A percentile compares a stretch with the other conserved stretches of the same genome.
Evolutionary conservation across 2,797 vertebrate genomes (phyloP).

Genomic region (Limosa lapponica): DNA sequence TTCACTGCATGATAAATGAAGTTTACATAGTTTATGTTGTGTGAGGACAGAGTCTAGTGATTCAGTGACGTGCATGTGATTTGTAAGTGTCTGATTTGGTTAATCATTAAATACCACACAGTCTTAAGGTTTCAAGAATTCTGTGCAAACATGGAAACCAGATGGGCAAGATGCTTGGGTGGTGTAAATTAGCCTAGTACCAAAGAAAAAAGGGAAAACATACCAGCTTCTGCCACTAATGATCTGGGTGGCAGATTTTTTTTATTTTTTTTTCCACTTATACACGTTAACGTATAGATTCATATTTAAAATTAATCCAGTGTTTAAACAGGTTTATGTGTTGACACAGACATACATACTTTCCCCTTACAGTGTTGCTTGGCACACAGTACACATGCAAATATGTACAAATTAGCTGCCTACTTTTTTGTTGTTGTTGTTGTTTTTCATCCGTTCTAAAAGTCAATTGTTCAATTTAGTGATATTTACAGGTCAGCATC

Average conservation of each 20-base stretch:
- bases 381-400: background rate
- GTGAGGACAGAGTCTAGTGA: background rate
- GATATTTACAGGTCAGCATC: background rate
- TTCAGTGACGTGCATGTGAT: background rate
- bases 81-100: constrained; percentile 17
- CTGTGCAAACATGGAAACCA: background rate
- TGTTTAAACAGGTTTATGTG: background rate
- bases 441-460: background rate
- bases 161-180: background rate
- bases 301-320: background rate
- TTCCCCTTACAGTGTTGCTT: background rate
- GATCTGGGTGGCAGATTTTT: background rate
- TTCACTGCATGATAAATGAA: constrained; percentile 47
- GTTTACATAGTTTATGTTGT: constrained; percentile 30
- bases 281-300: background rate
- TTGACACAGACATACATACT: background rate
- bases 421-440: background rate
- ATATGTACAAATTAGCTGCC: background rate
- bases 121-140: background rate
- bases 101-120: background rate
- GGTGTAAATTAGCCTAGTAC: background rate
- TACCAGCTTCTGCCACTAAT: background rate
- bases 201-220: background rate
- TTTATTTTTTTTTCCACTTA: background rate
- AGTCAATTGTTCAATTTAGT: background rate